Evolutionary conservation across 1,140 invertebrate species (phyloP).

Genomic region (Trinorchestia longiramus): DNA sequence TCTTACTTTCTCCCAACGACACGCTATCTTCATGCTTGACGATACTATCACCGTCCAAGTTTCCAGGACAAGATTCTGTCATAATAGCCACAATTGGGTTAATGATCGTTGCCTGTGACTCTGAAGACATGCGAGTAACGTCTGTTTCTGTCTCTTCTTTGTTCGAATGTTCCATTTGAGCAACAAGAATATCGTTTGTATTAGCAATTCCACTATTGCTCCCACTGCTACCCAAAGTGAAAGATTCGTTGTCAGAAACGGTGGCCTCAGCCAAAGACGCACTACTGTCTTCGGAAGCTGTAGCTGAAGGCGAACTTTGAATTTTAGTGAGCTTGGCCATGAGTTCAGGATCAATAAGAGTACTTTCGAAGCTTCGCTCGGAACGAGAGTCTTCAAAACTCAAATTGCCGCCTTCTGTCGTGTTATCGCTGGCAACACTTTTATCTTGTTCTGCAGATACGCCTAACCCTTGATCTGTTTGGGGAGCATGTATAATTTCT

Average conservation of each 20-base stretch:
- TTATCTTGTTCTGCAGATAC: conserved; percentile 13
- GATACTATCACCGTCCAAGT: neutral
- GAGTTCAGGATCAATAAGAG: conserved; percentile 65
- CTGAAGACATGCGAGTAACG: neutral
- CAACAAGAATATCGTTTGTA: neutral
- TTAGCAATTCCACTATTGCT: conserved; percentile 56
- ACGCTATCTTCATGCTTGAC: neutral
- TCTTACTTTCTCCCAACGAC: conserved; percentile 15
- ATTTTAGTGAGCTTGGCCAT: conserved; percentile 65
- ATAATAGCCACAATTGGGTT: neutral
- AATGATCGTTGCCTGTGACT: neutral
- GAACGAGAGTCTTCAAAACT: conserved; percentile 58
- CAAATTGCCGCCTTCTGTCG: conserved; percentile 58
- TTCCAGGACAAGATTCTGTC: conserved; percentile 7
- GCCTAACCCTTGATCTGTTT: neutral
- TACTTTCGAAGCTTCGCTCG: conserved; percentile 62
- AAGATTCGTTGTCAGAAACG: conserved; percentile 69
- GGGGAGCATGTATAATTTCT: neutral
- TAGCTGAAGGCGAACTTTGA: conserved; percentile 65
- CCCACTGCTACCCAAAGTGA: conserved; percentile 68
- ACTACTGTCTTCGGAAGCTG: conserved; percentile 65
- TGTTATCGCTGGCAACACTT: conserved; percentile 57
- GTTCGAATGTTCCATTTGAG: neutral
- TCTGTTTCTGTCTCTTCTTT: neutral
- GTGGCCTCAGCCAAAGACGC: conserved; percentile 69